A percentile compares a stretch with the other conserved stretches of the same genome.
These are phyloP conservation scores for Spilogale gracilis DNA, from an alignment of 2,113 vertebrate species.

Conservation along the genomic window DNA sequence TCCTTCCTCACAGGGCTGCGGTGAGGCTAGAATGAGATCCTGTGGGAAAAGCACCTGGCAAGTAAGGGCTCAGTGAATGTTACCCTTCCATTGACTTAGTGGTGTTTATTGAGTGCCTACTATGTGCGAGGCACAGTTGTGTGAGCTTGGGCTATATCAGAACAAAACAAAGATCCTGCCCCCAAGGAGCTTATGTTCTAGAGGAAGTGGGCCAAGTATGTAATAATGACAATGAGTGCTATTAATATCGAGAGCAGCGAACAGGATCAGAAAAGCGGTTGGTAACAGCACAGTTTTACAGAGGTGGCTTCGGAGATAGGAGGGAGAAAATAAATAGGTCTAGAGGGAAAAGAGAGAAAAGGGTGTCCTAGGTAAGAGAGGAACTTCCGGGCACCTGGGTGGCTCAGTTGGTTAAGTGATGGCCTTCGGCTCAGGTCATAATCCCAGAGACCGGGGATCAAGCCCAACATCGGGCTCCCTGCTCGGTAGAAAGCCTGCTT, in stretches of 20 bases:
- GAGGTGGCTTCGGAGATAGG: neutral
- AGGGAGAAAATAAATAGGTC: neutral
- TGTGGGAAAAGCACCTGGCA: neutral
- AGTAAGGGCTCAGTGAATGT: neutral
- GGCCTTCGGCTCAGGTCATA: too few relatives aligned
- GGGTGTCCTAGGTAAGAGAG: neutral
- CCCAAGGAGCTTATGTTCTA: neutral
- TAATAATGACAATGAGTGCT: neutral
- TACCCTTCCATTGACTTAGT: neutral
- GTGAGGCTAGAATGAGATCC: neutral
- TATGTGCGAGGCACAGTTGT: neutral
- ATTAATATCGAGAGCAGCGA: neutral
- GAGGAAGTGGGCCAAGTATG: neutral
- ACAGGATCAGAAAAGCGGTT: neutral
- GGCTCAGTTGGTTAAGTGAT: too few relatives aligned
- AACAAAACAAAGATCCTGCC: neutral
- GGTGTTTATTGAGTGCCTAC: neutral
- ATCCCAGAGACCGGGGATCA: too few relatives aligned
- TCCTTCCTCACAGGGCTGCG: conserved; percentile 21
- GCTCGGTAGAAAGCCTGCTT: too few relatives aligned
- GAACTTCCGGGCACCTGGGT: too few relatives aligned
- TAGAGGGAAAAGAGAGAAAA: neutral
- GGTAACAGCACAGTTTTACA: neutral
- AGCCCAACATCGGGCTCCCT: too few relatives aligned
- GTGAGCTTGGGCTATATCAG: neutral